Percentiles rank a stretch among this genome's conserved stretches.
Evolutionary conservation across 1,140 invertebrate species (phyloP).

Genomic region (Carcinoscorpius rotundicauda): DNA sequence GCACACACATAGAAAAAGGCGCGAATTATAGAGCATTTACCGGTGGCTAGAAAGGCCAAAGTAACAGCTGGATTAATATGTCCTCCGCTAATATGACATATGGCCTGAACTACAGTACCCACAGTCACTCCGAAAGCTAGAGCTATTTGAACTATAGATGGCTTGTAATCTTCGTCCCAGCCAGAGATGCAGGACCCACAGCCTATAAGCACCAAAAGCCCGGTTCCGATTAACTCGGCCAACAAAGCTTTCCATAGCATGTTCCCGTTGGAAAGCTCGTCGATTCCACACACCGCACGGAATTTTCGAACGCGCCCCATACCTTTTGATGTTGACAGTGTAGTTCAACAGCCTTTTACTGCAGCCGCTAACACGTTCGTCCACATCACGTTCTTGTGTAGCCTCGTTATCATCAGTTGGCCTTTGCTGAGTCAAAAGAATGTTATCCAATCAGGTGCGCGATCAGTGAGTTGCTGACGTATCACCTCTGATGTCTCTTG

Average conservation of each 20-base stretch:
- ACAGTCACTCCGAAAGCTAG: slow-evolving; percentile 80
- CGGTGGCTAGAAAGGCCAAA: slow-evolving; percentile 55
- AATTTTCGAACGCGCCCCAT: slow-evolving; percentile 12
- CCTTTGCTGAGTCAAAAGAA: no score
- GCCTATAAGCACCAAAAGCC: slow-evolving; percentile 72
- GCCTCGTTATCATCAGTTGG: no score
- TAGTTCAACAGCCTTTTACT: no score
- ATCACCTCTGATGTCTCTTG: no score
- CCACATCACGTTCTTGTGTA: no score
- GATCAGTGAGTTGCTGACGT: no score
- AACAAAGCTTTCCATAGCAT: slow-evolving; percentile 8
- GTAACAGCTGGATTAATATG: slow-evolving; percentile 85
- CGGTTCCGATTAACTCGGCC: slow-evolving; percentile 76
- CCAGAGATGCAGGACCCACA: slow-evolving; percentile 53
- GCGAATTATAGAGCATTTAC: slow-evolving; percentile 61
- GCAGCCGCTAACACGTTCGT: no score
- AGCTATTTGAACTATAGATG: slow-evolving; percentile 61
- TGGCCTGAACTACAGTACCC: slow-evolving; percentile 59
- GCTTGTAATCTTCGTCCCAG: background rate
- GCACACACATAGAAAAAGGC: slow-evolving; percentile 56
- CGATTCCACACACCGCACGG: slow-evolving; percentile 11
- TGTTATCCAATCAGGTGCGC: no score
- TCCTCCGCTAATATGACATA: slow-evolving; percentile 74
- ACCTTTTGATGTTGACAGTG: no score
- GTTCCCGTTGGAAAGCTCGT: slow-evolving; percentile 7